Evolutionary conservation across 2,113 vertebrate species (phyloP).

Genomic region (Syrmaticus mikado): DNA sequence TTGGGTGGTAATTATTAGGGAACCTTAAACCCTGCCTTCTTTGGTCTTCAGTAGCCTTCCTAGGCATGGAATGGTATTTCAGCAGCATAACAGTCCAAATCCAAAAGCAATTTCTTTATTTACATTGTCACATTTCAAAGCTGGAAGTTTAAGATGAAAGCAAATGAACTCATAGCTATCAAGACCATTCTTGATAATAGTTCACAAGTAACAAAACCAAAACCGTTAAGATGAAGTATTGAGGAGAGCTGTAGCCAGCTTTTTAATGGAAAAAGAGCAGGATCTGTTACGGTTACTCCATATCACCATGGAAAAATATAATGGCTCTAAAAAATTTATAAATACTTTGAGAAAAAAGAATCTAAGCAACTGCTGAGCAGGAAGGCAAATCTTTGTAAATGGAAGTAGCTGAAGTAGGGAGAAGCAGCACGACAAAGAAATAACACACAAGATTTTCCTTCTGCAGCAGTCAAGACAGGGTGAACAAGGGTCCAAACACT

Average conservation of each 20-base stretch:
- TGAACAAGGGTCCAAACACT: not conserved
- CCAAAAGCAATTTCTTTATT: not conserved
- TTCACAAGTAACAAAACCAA: not conserved
- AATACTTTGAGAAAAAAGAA: not conserved
- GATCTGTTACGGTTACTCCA: not conserved
- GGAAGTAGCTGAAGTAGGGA: not conserved
- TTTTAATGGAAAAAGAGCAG: not conserved
- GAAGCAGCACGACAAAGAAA: fast-evolving
- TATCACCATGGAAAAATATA: not conserved
- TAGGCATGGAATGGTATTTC: not conserved
- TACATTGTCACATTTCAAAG: not conserved
- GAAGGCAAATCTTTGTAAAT: not conserved
- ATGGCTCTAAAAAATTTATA: not conserved
- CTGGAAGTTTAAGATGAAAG: not conserved
- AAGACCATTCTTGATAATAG: not conserved
- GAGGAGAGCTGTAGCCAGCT: not conserved
- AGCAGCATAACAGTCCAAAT: not conserved
- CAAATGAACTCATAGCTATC: not conserved
- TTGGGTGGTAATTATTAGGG: not conserved
- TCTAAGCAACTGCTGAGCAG: not conserved
- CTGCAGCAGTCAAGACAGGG: fast-evolving
- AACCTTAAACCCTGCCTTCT: not conserved
- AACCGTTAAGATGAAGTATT: not conserved
- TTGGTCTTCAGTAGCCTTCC: not conserved
- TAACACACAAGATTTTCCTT: not conserved